These are phyloP conservation scores for Fulica atra DNA, from an alignment of 2,113 vertebrate genomes.

Conservation along the genomic window DNA sequence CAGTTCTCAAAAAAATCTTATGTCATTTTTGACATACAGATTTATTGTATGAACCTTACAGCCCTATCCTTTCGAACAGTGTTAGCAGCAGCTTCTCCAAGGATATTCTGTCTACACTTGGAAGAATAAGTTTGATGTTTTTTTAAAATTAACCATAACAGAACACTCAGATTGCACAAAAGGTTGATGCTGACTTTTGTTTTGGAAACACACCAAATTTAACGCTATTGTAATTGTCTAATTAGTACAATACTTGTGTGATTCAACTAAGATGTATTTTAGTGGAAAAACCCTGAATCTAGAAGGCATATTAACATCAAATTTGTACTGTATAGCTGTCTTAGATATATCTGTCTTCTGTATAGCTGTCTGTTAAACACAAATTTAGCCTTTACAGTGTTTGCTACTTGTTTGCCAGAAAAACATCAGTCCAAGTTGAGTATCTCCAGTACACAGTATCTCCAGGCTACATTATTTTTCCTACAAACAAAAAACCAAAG, in stretches of 20 bases:
- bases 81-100: neutral
- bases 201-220: neutral
- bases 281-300: neutral
- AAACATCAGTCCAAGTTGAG: neutral
- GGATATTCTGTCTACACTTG: neutral
- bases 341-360: neutral
- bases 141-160: neutral
- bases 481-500: neutral
- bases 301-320: neutral
- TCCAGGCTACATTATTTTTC: neutral
- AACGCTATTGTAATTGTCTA: neutral
- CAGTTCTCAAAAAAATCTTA: neutral
- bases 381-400: neutral
- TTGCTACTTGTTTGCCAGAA: neutral
- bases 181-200: neutral
- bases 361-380: neutral
- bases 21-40: neutral
- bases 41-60: neutral
- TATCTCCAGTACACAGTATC: neutral
- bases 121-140: neutral
- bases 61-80: neutral
- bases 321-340: neutral
- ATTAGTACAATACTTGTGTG: neutral
- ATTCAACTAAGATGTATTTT: neutral
- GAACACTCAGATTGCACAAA: conserved; percentile 26